Base-by-base conservation (phyloP, 2,797 vertebrate genomes). In the Enteromius argenteus region DNA sequence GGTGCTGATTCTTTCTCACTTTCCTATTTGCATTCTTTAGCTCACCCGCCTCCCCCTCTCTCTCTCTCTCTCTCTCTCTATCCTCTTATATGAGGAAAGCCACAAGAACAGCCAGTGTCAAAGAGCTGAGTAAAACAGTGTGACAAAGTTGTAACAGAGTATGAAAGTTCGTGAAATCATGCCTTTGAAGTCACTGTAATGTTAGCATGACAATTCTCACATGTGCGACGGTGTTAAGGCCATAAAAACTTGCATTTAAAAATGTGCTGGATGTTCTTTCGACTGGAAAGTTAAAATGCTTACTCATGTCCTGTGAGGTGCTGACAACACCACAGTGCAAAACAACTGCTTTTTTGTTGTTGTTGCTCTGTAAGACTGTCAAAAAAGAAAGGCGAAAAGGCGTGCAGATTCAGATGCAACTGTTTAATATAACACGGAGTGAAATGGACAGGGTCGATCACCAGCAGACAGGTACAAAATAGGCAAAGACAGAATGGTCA, bases 271-370 rank as follows among this genome's bases (percentile, higher is more conserved):
- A 9, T 19, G 46, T 32, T 73, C 1, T 74, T 35, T n/a, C 15
- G 21, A 30, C 42, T 32, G 76, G 39, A 14, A 42, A 46, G 58
- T 64, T 8, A 66, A 67, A 35, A 3, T 79, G 77, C 32, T 74
- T 35, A 53, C 72, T 37, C 60, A 0, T 51, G 44, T 67, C 77
- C 42, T 49, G 19, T 53, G 42, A 80, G 8, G 3, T 42, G 51
- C 35, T 80, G 15, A 27, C 62, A 68, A 68, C 9, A 69, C 49
- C 32, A 69, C 66, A 42, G 15, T 71, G 66, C 35, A 71, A 80
- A 80, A 80, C 23, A 5, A n/a, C 35, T 27, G 17, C 5, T 17
- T 14, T 53, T 32, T 27, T 27, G 27, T 27, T 27, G 27, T 37
- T 17, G 27, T 46, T 66, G 39, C 42, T 39, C 15, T 42, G 35